Evolutionary conservation across 2,113 vertebrate species (phyloP).

Genomic region (Catagonus wagneri): DNA sequence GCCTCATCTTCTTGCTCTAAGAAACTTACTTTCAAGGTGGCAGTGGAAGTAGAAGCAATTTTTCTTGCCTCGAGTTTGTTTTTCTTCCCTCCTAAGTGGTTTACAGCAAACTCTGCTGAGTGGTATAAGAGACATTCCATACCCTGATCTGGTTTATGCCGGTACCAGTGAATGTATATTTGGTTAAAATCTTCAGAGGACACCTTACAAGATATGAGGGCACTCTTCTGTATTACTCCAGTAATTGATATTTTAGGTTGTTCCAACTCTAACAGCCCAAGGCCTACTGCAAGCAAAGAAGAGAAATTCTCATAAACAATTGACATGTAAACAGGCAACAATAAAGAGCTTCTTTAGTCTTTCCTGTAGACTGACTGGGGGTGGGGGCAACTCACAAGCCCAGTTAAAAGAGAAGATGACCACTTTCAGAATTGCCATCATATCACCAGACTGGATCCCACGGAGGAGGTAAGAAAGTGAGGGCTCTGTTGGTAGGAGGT

Average conservation of each 20-base stretch:
- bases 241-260: slow-evolving; percentile 53
- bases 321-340: not conserved
- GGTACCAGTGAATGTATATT: slow-evolving; percentile 48
- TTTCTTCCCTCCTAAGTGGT: fast-evolving
- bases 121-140: not conserved
- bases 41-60: not conserved
- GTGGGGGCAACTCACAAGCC: slow-evolving; percentile 26
- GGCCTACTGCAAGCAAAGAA: slow-evolving; percentile 59
- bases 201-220: not conserved
- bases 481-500: not conserved
- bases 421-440: not conserved
- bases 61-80: slow-evolving; percentile 60
- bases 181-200: fast-evolving
- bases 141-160: slow-evolving; percentile 46
- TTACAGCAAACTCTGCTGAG: fast-evolving
- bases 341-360: not conserved
- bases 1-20: slow-evolving; percentile 60
- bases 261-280: not conserved
- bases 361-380: not conserved
- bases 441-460: not conserved
- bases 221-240: not conserved
- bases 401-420: slow-evolving; percentile 13
- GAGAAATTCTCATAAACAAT: not conserved
- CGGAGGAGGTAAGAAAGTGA: not conserved
- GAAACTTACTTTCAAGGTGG: slow-evolving; percentile 38